These are phyloP conservation scores for Tetanocera ferruginea DNA, from an alignment of 2,888 invertebrate genomes.

Conservation along the genomic window DNA sequence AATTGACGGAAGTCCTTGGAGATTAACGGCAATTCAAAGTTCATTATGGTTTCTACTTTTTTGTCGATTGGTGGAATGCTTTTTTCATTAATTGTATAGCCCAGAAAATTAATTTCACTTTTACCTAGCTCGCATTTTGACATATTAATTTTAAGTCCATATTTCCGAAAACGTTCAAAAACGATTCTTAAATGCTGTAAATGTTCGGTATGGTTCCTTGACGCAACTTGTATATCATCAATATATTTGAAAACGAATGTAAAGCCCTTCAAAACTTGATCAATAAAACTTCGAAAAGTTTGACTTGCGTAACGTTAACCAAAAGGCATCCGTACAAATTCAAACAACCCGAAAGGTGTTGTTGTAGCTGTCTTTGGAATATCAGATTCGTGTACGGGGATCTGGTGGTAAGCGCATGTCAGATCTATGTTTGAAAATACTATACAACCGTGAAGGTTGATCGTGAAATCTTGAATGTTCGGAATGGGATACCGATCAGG, in stretches of 20 bases:
- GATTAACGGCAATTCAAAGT: slow-evolving; percentile 33
- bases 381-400: slow-evolving; percentile 17
- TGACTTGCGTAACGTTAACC: slow-evolving; percentile 27
- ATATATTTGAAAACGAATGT: not conserved
- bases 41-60: slow-evolving; percentile 31
- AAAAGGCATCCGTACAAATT: slow-evolving; percentile 32
- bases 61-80: slow-evolving; percentile 1
- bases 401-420: slow-evolving; percentile 25
- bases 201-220: not conserved
- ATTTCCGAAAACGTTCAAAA: not conserved
- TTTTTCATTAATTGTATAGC: slow-evolving; percentile 21
- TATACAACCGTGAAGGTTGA: not conserved
- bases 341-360: slow-evolving; percentile 13
- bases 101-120: slow-evolving; percentile 16
- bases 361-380: slow-evolving; percentile 24
- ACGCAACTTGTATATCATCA: not conserved
- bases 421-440: slow-evolving; percentile 33
- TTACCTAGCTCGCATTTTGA: not conserved
- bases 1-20: slow-evolving; percentile 40
- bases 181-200: not conserved
- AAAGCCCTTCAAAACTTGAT: not conserved
- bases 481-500: slow-evolving; percentile 29
- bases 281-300: slow-evolving; percentile 17
- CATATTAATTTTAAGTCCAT: not conserved
- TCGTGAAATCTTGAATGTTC: slow-evolving; percentile 3